Percentiles rank a stretch among this genome's conserved stretches.
Conservation (phyloP, 2,888 invertebrate genomes). For the Lasioglossum marginatum region DNA sequence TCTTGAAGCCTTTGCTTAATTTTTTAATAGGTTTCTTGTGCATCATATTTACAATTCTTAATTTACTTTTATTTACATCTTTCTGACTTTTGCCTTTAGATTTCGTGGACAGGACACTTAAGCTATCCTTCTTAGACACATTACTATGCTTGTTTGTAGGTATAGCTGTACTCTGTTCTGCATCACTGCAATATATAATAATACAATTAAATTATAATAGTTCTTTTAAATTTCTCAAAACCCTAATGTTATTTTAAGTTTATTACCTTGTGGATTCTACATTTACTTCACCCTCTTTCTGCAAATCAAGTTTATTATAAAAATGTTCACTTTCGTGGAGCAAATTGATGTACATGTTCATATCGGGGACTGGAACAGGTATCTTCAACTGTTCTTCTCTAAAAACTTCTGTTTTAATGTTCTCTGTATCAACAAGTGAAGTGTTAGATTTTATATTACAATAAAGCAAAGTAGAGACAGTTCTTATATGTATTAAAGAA, state of each 20-base stretch:
- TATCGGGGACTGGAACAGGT: constrained; percentile 33
- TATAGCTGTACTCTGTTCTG: neutral
- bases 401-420: constrained; percentile 77
- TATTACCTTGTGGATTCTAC: constrained; percentile 44
- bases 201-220: neutral
- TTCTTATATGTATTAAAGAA: neutral
- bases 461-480: neutral
- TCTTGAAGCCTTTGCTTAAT: constrained; percentile 44
- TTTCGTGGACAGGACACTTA: neutral
- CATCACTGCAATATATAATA: constrained; percentile 20
- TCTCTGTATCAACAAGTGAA: constrained; percentile 68
- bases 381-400: constrained; percentile 66
- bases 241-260: neutral
- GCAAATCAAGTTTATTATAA: constrained; percentile 54
- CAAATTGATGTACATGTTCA: constrained; percentile 42
- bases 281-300: neutral
- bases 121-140: neutral
- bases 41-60: constrained; percentile 19
- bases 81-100: neutral
- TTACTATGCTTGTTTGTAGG: neutral
- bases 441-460: neutral
- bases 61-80: constrained; percentile 16
- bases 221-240: neutral
- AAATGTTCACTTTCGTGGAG: constrained; percentile 68
- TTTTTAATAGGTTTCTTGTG: constrained; percentile 43